Percentiles rank a stretch among this genome's conserved stretches.
Evolutionary conservation across 2,797 vertebrate genomes (phyloP).

Genomic region (Pangasius macronema): DNA sequence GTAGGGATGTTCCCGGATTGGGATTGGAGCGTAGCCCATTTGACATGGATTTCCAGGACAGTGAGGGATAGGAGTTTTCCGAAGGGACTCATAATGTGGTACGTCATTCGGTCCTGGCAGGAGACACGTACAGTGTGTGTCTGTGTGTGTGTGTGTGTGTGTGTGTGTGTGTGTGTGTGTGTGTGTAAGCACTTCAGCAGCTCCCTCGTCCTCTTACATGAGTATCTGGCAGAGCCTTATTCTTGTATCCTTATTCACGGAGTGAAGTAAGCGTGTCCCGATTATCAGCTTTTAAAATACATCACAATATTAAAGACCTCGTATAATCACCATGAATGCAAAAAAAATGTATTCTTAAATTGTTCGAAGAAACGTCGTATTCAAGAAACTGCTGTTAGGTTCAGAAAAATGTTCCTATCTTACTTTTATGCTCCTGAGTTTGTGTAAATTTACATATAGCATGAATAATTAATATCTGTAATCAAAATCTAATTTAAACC

Average conservation of each 20-base stretch:
- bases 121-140: conserved; percentile 13
- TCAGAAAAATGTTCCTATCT: background rate
- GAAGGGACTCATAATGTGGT: background rate
- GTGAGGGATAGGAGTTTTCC: conserved; percentile 28
- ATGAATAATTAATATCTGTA: no score
- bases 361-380: background rate
- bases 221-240: background rate
- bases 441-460: no score
- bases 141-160: conserved; percentile 26
- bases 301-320: background rate
- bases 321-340: no score
- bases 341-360: background rate
- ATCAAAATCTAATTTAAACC: no score
- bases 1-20: background rate
- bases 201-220: conserved; percentile 6
- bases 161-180: no score
- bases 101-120: conserved; percentile 16
- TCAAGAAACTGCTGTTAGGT: background rate
- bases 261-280: background rate
- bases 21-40: conserved; percentile 23
- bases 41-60: conserved; percentile 24
- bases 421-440: background rate
- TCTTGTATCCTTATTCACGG: background rate
- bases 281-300: background rate
- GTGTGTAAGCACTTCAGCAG: conserved; percentile 2